Evolutionary conservation across 2,797 vertebrate species (phyloP), one percentile per base, ranked within the genome.

Genomic region (Esox lucius): DNA sequence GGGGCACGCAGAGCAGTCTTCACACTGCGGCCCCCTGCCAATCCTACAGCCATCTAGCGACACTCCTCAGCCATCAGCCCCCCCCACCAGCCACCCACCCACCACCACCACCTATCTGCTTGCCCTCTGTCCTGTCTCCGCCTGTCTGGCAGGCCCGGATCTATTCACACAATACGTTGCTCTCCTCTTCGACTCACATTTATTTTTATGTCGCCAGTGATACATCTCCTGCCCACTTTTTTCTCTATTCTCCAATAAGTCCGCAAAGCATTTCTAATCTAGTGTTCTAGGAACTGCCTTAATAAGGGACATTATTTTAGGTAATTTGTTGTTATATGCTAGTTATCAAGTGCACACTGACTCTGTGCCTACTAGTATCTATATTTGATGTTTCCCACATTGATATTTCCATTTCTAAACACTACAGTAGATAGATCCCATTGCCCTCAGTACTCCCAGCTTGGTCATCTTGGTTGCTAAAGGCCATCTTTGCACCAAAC

Each of bases 41-140:
- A 76, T 83, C 80, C 87, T 87, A 85, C 80, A 71, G 81, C 88
- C 80, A 88, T 91, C 91, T 82, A 78, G 86, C 72, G 72, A 91
- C 93, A 92, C 92, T 90, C 90, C 69, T 71, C 87, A 89, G 84
- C 86, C 85, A 86, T n/a, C n/a, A n/a, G n/a, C n/a, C n/a, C n/a
- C n/a, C n/a, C n/a, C n/a, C n/a, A n/a, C n/a, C n/a, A n/a, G n/a
- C n/a, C n/a, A 88, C 87, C 87, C 86, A 90, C 77, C 33, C 84
- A 74, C 75, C 74, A 65, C 68, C 42, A 46, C 2, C 85, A 86
- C 69, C 69, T 49, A 70, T 48, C 26, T 48, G 15, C 5, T 48
- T 49, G 15, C 46, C 3, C 22, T 59, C 56, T 24, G 4, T 24
- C 56, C 22, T 24, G n/a, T 24, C 2, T 24, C 56, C 22, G 56